Percentiles rank a stretch among this genome's conserved stretches.
Conservation (phyloP, 2,113 vertebrate species). For the Hippopotamus amphibius region DNA sequence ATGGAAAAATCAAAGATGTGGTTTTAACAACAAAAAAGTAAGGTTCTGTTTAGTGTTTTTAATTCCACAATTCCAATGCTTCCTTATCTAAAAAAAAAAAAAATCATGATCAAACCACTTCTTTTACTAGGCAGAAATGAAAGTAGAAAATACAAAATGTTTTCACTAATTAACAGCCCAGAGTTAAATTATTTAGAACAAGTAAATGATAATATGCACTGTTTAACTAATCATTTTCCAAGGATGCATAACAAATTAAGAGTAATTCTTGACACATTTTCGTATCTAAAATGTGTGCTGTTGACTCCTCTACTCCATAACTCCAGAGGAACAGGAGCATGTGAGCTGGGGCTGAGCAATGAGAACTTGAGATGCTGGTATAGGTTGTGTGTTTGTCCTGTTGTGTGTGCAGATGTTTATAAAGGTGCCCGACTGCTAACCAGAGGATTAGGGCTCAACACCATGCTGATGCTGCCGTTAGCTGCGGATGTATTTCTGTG, state of each 20-base stretch:
- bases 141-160: conserved; percentile 25
- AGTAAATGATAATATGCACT: not conserved
- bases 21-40: not conserved
- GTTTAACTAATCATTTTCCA: conserved; percentile 51
- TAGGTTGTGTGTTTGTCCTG: not conserved
- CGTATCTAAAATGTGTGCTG: not conserved
- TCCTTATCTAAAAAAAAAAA: not conserved
- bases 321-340: not conserved
- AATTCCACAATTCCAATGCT: not conserved
- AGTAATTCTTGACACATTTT: conserved; percentile 25
- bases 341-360: not conserved
- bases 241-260: not conserved
- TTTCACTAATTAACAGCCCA: not conserved
- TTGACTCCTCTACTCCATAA: not conserved
- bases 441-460: not conserved
- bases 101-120: not conserved
- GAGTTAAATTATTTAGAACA: conserved; percentile 36
- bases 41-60: not conserved
- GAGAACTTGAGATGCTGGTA: not conserved
- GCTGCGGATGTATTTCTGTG: conserved; percentile 73
- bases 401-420: rapidly evolving
- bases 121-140: not conserved
- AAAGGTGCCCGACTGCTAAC: rapidly evolving
- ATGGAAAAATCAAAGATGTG: not conserved
- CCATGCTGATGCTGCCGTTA: not conserved